Evolutionary conservation across 2,113 vertebrate species (phyloP).

Genomic region (Planiliza haematocheilus): DNA sequence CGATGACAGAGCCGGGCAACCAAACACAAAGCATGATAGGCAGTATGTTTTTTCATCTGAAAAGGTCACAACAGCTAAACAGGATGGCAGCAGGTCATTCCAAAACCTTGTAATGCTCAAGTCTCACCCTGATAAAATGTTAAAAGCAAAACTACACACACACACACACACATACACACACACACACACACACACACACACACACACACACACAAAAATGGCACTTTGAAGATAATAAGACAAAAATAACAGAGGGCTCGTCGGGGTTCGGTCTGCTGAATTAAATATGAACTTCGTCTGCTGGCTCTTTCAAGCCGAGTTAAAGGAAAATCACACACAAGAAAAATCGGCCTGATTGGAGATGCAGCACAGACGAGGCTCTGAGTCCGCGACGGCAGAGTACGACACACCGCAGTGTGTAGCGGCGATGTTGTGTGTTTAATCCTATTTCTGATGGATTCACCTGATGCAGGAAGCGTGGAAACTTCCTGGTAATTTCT

Average conservation of each 20-base stretch:
- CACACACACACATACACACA: no score
- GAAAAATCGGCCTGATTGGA: conserved; percentile 14
- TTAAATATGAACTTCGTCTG: conserved; percentile 54
- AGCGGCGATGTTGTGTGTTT: no score
- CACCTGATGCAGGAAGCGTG: neutral
- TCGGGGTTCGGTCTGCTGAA: conserved; percentile 19
- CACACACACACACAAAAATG: conserved; percentile 11
- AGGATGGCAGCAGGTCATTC: neutral
- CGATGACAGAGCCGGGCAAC: no score
- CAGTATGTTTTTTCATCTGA: no score
- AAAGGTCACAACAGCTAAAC: no score
- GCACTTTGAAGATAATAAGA: conserved; percentile 7
- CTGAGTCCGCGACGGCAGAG: no score
- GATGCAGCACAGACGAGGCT: no score
- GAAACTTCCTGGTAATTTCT: no score
- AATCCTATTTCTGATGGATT: neutral
- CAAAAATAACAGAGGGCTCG: conserved; percentile 45
- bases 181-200: no score
- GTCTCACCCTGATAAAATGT: conserved; percentile 19
- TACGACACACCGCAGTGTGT: no score
- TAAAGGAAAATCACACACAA: conserved; percentile 42
- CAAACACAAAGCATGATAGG: no score
- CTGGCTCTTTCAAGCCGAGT: neutral
- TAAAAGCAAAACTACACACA: conserved; percentile 22
- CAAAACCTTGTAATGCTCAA: neutral